Percentiles rank a stretch among this genome's conserved stretches.
Evolutionary conservation across 37 sponge, comb jelly and placozoan genomes (phyloP).

Genomic region (Cliona cf. orientalis): DNA sequence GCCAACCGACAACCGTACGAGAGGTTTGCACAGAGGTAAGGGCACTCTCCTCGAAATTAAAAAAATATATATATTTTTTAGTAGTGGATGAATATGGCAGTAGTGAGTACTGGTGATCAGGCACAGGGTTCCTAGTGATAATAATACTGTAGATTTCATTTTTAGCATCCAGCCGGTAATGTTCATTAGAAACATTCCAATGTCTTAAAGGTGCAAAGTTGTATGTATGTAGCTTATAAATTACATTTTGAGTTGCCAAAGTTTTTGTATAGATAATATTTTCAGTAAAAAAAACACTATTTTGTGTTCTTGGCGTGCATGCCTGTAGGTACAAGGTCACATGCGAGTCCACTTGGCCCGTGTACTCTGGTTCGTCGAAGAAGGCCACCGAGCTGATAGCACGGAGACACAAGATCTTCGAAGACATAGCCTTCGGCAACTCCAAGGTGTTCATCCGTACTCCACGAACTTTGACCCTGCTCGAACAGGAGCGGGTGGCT

Average conservation of each 20-base stretch:
- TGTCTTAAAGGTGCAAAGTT: no score
- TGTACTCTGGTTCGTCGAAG: conserved; percentile 2
- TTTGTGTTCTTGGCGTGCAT: no score
- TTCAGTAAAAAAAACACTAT: background rate
- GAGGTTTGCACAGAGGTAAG: conserved; percentile 72
- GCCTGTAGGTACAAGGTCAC: conserved; percentile 73
- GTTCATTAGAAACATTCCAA: no score
- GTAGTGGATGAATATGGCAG: no score
- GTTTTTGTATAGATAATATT: background rate
- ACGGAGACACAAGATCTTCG: conserved; percentile 12
- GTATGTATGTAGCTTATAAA: background rate
- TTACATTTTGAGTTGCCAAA: background rate
- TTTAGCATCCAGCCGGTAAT: no score
- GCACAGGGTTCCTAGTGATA: no score
- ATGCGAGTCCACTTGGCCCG: conserved; percentile 73
- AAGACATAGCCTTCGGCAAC: conserved; percentile 67
- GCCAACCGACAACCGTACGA: conserved; percentile 79
- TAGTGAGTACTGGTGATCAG: no score
- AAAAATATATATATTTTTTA: no score
- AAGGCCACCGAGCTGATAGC: conserved; percentile 43
- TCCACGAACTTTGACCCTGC: conserved; percentile 68
- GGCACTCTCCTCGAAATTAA: no score
- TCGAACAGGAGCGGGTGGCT: conserved; percentile 65
- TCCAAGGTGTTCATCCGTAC: conserved; percentile 79
- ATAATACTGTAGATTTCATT: no score